phyloP scores from a whole-genome alignment of 2,888 invertebrate genomes.

The Oscheius sp. region DNA sequence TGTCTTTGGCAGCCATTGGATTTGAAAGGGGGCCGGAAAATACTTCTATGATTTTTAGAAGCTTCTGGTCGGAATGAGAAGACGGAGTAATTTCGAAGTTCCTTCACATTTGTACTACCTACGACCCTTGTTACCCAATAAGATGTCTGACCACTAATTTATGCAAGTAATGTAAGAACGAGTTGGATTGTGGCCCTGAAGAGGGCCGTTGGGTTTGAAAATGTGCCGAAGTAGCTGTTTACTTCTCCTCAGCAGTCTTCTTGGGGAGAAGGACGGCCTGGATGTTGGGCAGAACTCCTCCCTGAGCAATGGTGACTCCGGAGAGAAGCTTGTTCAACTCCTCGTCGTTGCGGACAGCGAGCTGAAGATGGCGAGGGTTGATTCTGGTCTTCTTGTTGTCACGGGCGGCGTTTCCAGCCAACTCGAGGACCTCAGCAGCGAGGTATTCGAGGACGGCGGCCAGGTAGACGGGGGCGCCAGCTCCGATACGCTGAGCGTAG shows the following conservation, averaged over 20 bases:
- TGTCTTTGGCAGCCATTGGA: too few relatives aligned
- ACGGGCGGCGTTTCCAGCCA: conserved; percentile 74
- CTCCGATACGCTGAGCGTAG: conserved; percentile 32
- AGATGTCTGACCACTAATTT: too few relatives aligned
- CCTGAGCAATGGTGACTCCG: conserved; percentile 86
- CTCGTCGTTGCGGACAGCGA: conserved; percentile 72
- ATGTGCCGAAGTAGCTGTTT: conserved; percentile 5
- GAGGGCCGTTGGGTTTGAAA: conserved; percentile 37
- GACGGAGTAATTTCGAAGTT: too few relatives aligned
- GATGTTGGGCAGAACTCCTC: conserved; percentile 81
- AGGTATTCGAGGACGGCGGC: conserved; percentile 27
- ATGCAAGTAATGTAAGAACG: too few relatives aligned
- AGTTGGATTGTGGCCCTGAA: conserved; percentile 34
- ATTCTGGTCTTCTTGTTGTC: conserved; percentile 77
- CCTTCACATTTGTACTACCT: too few relatives aligned
- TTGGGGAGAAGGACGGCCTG: conserved; percentile 71
- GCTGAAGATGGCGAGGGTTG: conserved; percentile 74
- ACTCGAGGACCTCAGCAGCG: conserved; percentile 23
- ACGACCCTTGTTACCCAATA: too few relatives aligned
- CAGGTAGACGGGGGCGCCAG: conserved; percentile 27
- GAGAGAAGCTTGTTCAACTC: conserved; percentile 70
- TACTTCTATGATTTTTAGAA: too few relatives aligned
- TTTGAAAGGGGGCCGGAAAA: too few relatives aligned
- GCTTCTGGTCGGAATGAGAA: too few relatives aligned
- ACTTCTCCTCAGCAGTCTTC: conserved; percentile 65